A percentile compares a stretch with the other conserved stretches of the same genome.
Evolutionary conservation across 2,888 invertebrate species (phyloP).

Genomic region (Ischnus inquisitorius): DNA sequence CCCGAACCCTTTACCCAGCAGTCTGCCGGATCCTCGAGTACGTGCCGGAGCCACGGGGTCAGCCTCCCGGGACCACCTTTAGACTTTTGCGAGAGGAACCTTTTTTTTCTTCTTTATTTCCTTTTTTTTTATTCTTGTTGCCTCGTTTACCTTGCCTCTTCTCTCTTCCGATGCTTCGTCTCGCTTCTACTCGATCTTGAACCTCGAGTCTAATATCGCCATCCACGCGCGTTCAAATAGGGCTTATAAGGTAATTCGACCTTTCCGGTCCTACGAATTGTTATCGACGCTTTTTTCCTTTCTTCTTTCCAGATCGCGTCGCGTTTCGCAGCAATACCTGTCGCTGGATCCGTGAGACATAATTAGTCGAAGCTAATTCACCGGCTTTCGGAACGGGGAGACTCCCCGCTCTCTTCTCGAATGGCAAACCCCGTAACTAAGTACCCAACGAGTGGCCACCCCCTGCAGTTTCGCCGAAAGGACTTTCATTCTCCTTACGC

Average conservation of each 20-base stretch:
- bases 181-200: slow-evolving; percentile 33
- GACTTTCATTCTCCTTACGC: slow-evolving; percentile 43
- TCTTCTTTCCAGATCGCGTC: not conserved
- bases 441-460: slow-evolving; percentile 21
- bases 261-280: not conserved
- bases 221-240: not conserved
- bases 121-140: slow-evolving; percentile 60
- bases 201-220: slow-evolving; percentile 17
- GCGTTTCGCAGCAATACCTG: not conserved
- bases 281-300: not conserved
- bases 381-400: slow-evolving; percentile 8
- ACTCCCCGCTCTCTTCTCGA: not conserved
- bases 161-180: slow-evolving; percentile 55
- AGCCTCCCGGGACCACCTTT: slow-evolving; percentile 78
- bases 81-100: slow-evolving; percentile 55
- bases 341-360: not conserved
- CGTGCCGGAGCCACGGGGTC: slow-evolving; percentile 84
- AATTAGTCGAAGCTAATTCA: slow-evolving; percentile 52
- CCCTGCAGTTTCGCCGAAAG: slow-evolving; percentile 33
- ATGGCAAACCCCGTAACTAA: slow-evolving; percentile 40
- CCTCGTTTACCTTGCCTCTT: slow-evolving; percentile 58
- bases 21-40: slow-evolving; percentile 81
- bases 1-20: slow-evolving; percentile 76
- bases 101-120: slow-evolving; percentile 53
- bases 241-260: not conserved